A percentile compares a stretch with the other conserved stretches of the same genome.
Conservation (phyloP, 2,888 invertebrate species). For the Hipparchia semele region DNA sequence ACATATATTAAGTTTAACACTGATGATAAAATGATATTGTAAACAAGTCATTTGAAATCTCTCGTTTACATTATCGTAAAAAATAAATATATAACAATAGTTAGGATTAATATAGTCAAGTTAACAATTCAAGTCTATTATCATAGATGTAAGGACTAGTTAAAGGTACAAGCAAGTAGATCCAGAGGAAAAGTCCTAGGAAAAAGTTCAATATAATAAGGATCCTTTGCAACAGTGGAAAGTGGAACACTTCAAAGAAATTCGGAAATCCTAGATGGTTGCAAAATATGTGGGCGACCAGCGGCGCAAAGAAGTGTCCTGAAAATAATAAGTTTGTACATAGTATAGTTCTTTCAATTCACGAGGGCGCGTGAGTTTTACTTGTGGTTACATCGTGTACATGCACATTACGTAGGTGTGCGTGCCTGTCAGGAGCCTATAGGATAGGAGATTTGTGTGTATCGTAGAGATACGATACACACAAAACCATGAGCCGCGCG, state of each 20-base stretch:
- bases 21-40: neutral
- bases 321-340: constrained; percentile 39
- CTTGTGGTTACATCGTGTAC: too few relatives aligned
- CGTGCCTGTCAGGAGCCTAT: too few relatives aligned
- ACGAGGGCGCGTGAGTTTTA: too few relatives aligned
- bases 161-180: constrained; percentile 87
- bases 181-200: constrained; percentile 90
- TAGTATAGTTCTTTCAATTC: too few relatives aligned
- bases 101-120: constrained; percentile 45
- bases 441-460: too few relatives aligned
- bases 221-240: constrained; percentile 78
- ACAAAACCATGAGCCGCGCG: too few relatives aligned
- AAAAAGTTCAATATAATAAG: constrained; percentile 87
- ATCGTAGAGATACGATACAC: too few relatives aligned
- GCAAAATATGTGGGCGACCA: constrained; percentile 96
- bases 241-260: constrained; percentile 83
- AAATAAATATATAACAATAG: neutral
- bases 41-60: neutral
- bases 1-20: neutral
- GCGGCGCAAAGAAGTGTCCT: constrained; percentile 94
- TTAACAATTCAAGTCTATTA: constrained; percentile 84
- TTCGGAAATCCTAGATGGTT: constrained; percentile 99
- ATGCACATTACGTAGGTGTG: too few relatives aligned
- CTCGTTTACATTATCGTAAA: neutral
- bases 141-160: constrained; percentile 87